Conservation (phyloP, 2,113 vertebrate species). For the Perognathus longimembris region DNA sequence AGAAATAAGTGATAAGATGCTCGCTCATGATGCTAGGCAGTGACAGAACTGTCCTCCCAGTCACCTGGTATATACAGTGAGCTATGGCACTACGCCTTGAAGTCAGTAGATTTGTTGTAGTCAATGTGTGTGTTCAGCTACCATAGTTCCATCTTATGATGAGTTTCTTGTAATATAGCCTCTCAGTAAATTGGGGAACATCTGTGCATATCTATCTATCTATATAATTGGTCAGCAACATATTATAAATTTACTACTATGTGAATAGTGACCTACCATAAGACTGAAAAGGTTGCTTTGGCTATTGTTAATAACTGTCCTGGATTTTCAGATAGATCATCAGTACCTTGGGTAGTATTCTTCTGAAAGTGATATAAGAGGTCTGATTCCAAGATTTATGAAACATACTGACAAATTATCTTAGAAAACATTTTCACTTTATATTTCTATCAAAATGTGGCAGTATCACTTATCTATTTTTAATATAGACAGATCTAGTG, state of each 20-base stretch:
- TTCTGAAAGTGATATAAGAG: constrained; percentile 24
- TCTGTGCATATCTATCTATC: background rate
- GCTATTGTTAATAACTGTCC: background rate
- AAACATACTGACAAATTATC: constrained; percentile 38
- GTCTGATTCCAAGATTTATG: background rate
- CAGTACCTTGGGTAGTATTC: background rate
- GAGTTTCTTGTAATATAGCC: background rate
- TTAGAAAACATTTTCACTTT: constrained; percentile 37
- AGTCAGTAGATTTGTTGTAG: background rate
- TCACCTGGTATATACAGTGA: background rate
- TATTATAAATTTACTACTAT: background rate
- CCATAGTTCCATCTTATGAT: background rate
- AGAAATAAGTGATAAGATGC: background rate
- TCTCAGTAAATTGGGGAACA: background rate
- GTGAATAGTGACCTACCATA: background rate
- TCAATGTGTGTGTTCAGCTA: background rate
- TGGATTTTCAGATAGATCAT: background rate
- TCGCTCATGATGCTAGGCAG: accelerated
- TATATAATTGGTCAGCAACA: background rate
- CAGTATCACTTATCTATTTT: background rate
- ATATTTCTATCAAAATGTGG: constrained; percentile 24
- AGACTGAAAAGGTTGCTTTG: background rate
- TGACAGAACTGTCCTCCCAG: background rate
- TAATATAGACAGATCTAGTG: constrained; percentile 33
- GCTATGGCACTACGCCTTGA: background rate